Conservation (phyloP, 2,888 invertebrate species). For the Epiperipatus broadwayi region DNA sequence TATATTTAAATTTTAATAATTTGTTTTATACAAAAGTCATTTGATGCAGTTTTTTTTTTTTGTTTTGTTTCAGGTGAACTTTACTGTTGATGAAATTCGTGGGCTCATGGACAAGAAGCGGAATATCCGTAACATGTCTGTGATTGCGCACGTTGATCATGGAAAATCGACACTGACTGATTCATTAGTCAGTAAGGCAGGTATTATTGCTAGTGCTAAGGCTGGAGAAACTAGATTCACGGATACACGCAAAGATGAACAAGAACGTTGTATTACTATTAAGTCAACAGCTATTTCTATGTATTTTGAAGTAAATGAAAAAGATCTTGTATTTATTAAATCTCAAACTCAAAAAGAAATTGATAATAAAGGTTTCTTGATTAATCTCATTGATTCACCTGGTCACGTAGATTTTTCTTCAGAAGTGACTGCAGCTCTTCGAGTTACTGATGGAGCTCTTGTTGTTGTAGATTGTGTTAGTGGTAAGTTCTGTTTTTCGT, state of each 20-base stretch:
- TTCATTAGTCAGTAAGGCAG: conserved; percentile 97
- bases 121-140: conserved; percentile 99
- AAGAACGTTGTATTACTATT: conserved; percentile 99
- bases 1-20: no score
- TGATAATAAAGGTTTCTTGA: conserved; percentile 84
- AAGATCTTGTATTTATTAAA: conserved; percentile 83
- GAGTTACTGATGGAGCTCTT: conserved; percentile 98
- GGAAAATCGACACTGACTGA: conserved; percentile 99
- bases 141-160: conserved; percentile 99
- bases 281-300: conserved; percentile 99
- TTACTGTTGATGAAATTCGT: conserved; percentile 99
- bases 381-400: conserved; percentile 98
- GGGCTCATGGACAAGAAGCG: conserved; percentile 98
- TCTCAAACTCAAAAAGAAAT: conserved; percentile 75
- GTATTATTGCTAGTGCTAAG: conserved; percentile 95
- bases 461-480: conserved; percentile 99
- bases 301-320: conserved; percentile 90
- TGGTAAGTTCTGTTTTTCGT: conserved; percentile 40
- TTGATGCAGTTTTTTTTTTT: no score
- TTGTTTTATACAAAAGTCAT: no score
- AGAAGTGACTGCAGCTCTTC: conserved; percentile 97
- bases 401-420: conserved; percentile 99
- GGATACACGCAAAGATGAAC: conserved; percentile 98
- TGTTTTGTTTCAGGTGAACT: conserved; percentile 65
- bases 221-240: conserved; percentile 99